These are phyloP conservation scores for Leptogaster cylindrica DNA, from an alignment of 2,888 invertebrate species.

Conservation along the genomic window DNA sequence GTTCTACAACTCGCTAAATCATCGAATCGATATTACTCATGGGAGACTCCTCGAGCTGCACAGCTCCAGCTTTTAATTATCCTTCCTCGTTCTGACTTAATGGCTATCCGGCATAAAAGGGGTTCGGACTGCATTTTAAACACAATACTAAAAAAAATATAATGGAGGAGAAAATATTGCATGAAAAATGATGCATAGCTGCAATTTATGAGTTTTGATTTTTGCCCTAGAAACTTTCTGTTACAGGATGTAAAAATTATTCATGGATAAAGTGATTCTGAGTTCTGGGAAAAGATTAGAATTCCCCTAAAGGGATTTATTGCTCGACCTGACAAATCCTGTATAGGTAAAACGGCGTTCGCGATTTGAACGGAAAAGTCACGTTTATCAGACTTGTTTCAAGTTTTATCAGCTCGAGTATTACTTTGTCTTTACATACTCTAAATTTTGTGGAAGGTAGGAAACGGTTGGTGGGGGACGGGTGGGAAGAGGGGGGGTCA, in stretches of 20 bases:
- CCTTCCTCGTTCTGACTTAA: neutral
- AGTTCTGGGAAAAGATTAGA: neutral
- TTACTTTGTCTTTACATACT: slow-evolving; percentile 9
- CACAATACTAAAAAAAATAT: neutral
- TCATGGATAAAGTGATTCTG: neutral
- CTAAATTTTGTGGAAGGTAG: neutral
- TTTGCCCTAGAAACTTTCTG: neutral
- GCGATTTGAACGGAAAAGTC: neutral
- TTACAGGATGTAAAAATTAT: neutral
- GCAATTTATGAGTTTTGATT: neutral
- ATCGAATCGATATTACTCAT: no score
- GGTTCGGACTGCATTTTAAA: neutral
- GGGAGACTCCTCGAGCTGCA: no score
- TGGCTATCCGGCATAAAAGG: neutral
- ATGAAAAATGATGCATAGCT: neutral
- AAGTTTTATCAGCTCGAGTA: slow-evolving; percentile 4
- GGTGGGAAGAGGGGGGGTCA: neutral
- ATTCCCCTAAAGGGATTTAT: neutral
- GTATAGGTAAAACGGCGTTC: neutral
- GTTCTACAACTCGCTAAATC: no score
- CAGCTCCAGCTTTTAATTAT: neutral
- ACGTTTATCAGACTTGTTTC: slow-evolving; percentile 47
- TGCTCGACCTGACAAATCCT: neutral
- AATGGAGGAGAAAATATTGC: neutral
- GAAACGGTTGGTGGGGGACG: neutral